phyloP scores from a whole-genome alignment of 2,113 vertebrate species.

The Athene cunicularia region DNA sequence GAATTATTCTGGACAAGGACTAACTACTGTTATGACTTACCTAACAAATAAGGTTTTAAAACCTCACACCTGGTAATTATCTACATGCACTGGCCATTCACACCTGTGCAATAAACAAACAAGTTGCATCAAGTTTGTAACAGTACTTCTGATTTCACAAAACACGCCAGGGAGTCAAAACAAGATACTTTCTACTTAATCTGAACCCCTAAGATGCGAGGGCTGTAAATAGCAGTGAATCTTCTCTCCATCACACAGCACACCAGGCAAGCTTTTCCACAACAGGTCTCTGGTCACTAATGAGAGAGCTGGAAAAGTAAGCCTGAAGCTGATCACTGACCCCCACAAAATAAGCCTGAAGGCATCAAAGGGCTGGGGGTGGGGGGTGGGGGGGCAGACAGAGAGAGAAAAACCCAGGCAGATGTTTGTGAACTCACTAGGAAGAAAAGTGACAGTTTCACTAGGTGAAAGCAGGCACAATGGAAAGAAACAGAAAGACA shows the following conservation, averaged over 20 bases:
- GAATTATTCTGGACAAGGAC: neutral
- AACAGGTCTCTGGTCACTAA: neutral
- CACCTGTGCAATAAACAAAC: slow-evolving; percentile 8
- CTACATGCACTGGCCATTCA: neutral
- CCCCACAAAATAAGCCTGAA: neutral
- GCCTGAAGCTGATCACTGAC: neutral
- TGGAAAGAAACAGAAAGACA: neutral
- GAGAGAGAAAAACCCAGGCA: neutral
- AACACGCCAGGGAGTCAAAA: neutral
- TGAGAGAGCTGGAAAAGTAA: neutral
- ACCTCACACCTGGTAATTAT: slow-evolving; percentile 31
- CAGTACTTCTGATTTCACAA: slow-evolving; percentile 40
- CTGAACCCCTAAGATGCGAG: neutral
- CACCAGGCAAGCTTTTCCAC: neutral
- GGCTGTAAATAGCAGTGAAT: neutral
- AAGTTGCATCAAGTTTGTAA: slow-evolving; percentile 54
- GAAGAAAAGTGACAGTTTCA: neutral
- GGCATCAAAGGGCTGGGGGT: neutral
- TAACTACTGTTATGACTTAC: neutral
- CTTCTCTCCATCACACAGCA: neutral
- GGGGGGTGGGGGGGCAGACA: too few relatives aligned
- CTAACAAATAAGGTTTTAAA: slow-evolving; percentile 22
- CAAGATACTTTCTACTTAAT: neutral
- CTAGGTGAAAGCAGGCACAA: neutral
- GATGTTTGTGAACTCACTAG: neutral